These are phyloP conservation scores for Origma solitaria DNA, from an alignment of 2,113 vertebrate genomes.

Conservation along the genomic window DNA sequence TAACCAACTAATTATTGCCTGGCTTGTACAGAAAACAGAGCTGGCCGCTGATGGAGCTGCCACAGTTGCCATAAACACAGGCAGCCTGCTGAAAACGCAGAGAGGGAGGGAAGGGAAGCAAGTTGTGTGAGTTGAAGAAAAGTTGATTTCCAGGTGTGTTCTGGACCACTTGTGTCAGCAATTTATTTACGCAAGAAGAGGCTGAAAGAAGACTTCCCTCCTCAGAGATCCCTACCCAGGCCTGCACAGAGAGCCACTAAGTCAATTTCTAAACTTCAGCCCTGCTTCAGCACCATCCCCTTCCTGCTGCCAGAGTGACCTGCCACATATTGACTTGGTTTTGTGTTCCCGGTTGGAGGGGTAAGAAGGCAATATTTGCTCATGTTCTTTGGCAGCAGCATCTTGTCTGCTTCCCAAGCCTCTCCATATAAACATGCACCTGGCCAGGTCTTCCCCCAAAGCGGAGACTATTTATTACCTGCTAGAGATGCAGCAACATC, in stretches of 20 bases:
- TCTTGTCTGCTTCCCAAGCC: background rate
- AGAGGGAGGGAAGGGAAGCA: background rate
- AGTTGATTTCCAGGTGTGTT: background rate
- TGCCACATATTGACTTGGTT: accelerated
- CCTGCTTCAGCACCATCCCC: background rate
- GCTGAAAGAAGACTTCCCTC: background rate
- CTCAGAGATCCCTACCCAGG: background rate
- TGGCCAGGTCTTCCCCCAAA: background rate
- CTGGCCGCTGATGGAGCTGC: background rate
- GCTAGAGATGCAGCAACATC: background rate
- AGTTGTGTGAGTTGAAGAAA: background rate
- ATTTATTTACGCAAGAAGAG: background rate
- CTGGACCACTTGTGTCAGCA: background rate
- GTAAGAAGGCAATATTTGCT: background rate
- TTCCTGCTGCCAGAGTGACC: background rate
- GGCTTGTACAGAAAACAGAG: background rate
- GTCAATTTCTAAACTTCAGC: background rate
- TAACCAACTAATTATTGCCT: background rate
- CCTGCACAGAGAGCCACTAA: background rate
- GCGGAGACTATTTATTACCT: background rate
- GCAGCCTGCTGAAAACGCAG: background rate
- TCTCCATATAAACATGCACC: background rate
- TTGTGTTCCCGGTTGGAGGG: background rate
- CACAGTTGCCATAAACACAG: background rate
- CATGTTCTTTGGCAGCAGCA: background rate